Evolutionary conservation across 2,113 vertebrate species (phyloP).

Genomic region (Brienomyrus brachyistius): DNA sequence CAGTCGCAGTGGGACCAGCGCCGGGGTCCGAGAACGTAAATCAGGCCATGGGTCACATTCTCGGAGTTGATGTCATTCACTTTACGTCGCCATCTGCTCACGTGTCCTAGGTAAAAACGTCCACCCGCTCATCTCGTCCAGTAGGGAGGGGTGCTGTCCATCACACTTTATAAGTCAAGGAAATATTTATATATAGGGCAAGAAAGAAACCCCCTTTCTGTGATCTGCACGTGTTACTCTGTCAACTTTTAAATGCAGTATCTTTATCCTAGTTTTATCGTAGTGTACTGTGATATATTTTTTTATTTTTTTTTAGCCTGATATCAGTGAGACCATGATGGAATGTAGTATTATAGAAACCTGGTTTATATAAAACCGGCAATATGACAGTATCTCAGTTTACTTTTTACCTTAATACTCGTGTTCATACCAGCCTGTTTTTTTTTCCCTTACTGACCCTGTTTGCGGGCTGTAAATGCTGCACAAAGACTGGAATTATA

Average conservation of each 20-base stretch:
- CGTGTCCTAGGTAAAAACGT: not conserved
- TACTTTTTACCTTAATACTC: not conserved
- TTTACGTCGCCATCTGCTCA: not conserved
- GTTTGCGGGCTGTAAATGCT: not conserved
- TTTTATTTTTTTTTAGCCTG: not conserved
- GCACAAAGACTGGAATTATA: not conserved
- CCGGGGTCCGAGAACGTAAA: not conserved
- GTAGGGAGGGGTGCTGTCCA: not conserved
- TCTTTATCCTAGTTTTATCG: not conserved
- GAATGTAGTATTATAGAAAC: not conserved
- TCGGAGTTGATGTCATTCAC: not conserved
- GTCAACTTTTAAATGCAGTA: not conserved
- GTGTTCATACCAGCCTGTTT: not conserved
- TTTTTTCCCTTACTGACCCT: not conserved
- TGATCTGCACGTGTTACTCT: not conserved
- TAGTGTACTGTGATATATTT: not conserved
- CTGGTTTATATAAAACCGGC: not conserved
- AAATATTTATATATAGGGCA: not conserved
- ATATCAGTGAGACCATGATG: slow-evolving; percentile 1
- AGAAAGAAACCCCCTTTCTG: not conserved
- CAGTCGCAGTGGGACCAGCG: not conserved
- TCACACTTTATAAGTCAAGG: not conserved
- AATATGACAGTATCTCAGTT: not conserved
- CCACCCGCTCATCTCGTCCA: too few relatives aligned
- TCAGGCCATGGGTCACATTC: not conserved